Base-by-base conservation (phyloP, 2,113 vertebrate species). In the Sinocyclocheilus grahami region DNA sequence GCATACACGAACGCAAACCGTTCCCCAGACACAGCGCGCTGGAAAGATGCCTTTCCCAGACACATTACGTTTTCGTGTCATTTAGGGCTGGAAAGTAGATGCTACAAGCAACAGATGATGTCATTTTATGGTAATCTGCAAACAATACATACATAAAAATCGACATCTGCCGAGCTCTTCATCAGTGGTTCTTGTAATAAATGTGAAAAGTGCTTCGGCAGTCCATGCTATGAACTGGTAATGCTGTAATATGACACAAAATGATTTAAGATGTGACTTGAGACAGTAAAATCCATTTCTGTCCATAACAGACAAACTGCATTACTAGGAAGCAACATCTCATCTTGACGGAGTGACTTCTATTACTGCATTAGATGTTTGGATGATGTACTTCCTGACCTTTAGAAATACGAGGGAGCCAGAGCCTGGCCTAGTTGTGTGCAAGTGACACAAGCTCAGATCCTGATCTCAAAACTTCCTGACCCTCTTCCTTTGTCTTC, bases 41-140 rank as follows among this genome's bases (percentile, higher is more conserved):
- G 67, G 46, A 27, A 82, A 27, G 78, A 89, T 48, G 85, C 58
- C 55, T 71, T 86, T 86, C 74, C 75, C 79, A 86, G 46, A 67
- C 81, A 53, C 67, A 33, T 79, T 62, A 67, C 13, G 30, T 69
- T 65, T 65, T 48, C 42, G 2, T 42, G 62, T 18, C 71, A 79
- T 55, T 53, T 24, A 65, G 5, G 27, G 84, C 75, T 27, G 48
- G 65, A 39, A 69, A 51, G 18, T 37, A 58, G 48, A 72, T 71
- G 14, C 65, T 72, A 24, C 16, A n/a, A 14, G 51, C 51, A 80
- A 39, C 11, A 80, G 48, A 86, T 42, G 13, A 80, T 79, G 77
- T 86, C 51, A 86, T 58, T 83, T 82, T 62, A 80, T 80, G 39
- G 39, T 42, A 80, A 53, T 80, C 22, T 74, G 69, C 51, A 72